Evolutionary conservation across 2,888 invertebrate genomes (phyloP), one percentile per base, ranked within the genome.

Genomic region (Colostygia pectinataria): DNA sequence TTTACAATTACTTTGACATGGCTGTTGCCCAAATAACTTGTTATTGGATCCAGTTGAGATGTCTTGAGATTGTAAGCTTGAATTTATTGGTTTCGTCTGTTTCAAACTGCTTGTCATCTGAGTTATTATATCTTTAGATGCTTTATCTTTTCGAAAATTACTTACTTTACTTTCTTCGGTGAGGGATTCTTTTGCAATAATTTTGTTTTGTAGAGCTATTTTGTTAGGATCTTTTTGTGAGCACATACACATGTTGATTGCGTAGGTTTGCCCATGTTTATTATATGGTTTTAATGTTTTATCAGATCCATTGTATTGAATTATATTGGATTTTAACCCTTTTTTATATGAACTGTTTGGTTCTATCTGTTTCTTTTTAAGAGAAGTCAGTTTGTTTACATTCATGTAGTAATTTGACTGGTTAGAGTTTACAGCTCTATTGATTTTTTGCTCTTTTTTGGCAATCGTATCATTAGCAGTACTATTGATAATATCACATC

Each of bases 171-270:
- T 5, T 24, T 47, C 40, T 23, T 41, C 40, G 18, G 20, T 25
- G 9, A 32, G 5, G 7, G 14, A 18, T 8, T 38, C 20, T n/a
- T 29, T 37, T 42, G 42, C n/a, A n/a, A n/a, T 12, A 43, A 47
- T 28, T 47, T 39, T 45, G 15, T 36, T 52, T 28, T 51, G 40
- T 15, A 48, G 45, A 9, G 20, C 25, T 40, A 55, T 34, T 41
- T 64, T 62, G 20, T 57, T 60, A 14, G 58, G 41, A 20, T 66
- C 56, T 50, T 69, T 77, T 53, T 70, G 68, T 27, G 65, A 53
- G 14, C 78, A 85, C 31, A 89, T 59, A 61, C 89, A 89, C 45
- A 86, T 45, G 54, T 87, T 86, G 1, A 87, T 80, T 32, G 86
- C 75, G 61, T 73, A 85, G 2, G 75, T 61, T 37, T 77, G 76